phyloP scores from a whole-genome alignment of 2,797 vertebrate species.

The Centropyge bicolor region DNA sequence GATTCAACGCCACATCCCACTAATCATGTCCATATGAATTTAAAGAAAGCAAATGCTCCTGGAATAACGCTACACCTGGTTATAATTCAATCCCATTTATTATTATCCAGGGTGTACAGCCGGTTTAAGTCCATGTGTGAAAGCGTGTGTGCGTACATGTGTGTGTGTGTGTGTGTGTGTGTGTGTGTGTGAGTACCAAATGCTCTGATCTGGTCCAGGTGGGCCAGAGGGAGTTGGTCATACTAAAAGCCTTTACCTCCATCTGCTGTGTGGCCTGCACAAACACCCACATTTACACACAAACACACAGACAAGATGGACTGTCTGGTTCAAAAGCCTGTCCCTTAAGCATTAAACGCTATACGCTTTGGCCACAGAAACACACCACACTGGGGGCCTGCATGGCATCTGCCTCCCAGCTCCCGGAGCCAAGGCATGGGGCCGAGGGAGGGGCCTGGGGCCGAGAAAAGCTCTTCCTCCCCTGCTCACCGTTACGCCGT shows the following conservation, averaged over 20 bases:
- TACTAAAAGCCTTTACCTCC: slow-evolving; percentile 77
- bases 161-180: neutral
- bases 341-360: slow-evolving; percentile 76
- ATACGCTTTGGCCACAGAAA: slow-evolving; percentile 76
- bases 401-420: slow-evolving; percentile 86
- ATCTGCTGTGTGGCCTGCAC: slow-evolving; percentile 78
- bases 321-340: slow-evolving; percentile 75
- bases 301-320: slow-evolving; percentile 60
- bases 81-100: slow-evolving; percentile 50
- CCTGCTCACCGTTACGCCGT: slow-evolving; percentile 73
- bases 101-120: slow-evolving; percentile 36
- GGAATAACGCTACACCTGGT: slow-evolving; percentile 43
- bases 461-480: slow-evolving; percentile 82
- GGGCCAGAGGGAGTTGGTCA: slow-evolving; percentile 66
- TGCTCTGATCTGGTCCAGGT: slow-evolving; percentile 70
- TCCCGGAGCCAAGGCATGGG: slow-evolving; percentile 78
- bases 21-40: slow-evolving; percentile 24
- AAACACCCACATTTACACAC: slow-evolving; percentile 63
- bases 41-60: slow-evolving; percentile 35
- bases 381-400: slow-evolving; percentile 74
- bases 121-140: slow-evolving; percentile 25
- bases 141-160: slow-evolving; percentile 13
- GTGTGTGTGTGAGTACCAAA: slow-evolving; percentile 46
- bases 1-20: slow-evolving; percentile 18
- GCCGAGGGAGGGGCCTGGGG: slow-evolving; percentile 76